Evolutionary conservation across 2,113 vertebrate genomes (phyloP), one percentile per base, ranked within the genome.

Genomic region (Passer montanus): DNA sequence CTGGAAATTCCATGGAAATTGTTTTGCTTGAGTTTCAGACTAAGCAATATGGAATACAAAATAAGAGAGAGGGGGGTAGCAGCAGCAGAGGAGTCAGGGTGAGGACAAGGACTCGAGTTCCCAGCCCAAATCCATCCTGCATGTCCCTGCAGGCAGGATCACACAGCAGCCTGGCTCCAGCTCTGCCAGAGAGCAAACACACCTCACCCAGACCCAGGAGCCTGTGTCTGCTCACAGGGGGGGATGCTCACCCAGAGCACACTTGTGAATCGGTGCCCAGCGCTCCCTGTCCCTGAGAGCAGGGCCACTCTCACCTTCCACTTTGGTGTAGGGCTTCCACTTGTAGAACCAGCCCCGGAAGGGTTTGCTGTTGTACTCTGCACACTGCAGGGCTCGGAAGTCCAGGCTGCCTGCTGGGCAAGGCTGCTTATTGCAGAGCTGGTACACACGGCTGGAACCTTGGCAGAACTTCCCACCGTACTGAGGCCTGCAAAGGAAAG

Each of bases 261-360:
- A 31, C 5, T 14, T 66, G 33, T 56, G 73, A 77, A 15, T 23
- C 16, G 4, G 33, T 5, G 31, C n/a, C 37, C 27, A 5, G 43
- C 21, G 41, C 26, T 56, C 28, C 35, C 53, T 33, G 35, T 35
- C 68, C 60, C 24, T 64, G 47, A 21, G 20, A 69, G 59, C 44
- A 20, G 58, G 31, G 70, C 35, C 53, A 18, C 37, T 41, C 84
- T 97, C 98, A 99, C 99, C 99, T 97, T 99, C 98, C 69, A 99
- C 99, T 97, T 99, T 99, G n/a, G 98, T 99, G 85, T 99, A 99
- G 9, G 99, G 99, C 91, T 99, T 99, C 99, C 99, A 99, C 90
- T 99, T 99, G 97, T 99, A 99, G 98, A 98, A 99, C 99, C 99
- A 99, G 58, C 99, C 99, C 26, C 99, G 98, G 98, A 99, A 99